Percentiles rank a stretch among this genome's conserved stretches.
phyloP scores from a whole-genome alignment of 2,797 vertebrate species.

The Sphenodon punctatus region DNA sequence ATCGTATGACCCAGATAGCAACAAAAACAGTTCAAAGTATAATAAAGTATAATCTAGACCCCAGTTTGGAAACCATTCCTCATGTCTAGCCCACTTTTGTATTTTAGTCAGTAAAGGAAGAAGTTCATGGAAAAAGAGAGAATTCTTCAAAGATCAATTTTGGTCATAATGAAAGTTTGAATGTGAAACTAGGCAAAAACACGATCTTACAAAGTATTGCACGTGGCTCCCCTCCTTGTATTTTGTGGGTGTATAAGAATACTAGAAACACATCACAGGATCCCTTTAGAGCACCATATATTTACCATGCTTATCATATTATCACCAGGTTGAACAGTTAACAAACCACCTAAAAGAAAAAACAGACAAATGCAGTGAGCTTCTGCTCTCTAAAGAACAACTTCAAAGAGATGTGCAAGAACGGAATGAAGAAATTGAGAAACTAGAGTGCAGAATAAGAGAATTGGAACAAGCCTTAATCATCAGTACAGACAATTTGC shows the following conservation, averaged over 20 bases:
- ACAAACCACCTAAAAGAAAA: conserved; percentile 92
- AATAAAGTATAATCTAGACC: too few relatives aligned
- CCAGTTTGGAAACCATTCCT: too few relatives aligned
- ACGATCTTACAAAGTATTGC: too few relatives aligned
- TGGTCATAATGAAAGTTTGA: too few relatives aligned
- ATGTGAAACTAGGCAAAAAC: too few relatives aligned
- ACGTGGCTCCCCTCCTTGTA: background rate
- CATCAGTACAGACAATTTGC: conserved; percentile 82
- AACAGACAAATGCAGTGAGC: conserved; percentile 95
- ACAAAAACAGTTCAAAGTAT: too few relatives aligned
- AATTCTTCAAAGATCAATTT: too few relatives aligned
- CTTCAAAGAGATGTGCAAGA: conserved; percentile 91
- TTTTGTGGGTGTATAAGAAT: background rate
- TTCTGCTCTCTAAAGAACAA: conserved; percentile 90
- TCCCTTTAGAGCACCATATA: background rate
- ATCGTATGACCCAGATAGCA: too few relatives aligned
- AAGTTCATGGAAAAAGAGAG: too few relatives aligned
- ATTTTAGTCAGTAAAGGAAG: too few relatives aligned
- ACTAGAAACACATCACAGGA: background rate
- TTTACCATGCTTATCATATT: conserved; percentile 9
- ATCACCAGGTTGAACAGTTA: conserved; percentile 89
- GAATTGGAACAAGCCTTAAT: conserved; percentile 94
- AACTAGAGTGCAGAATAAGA: conserved; percentile 87
- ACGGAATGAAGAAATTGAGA: conserved; percentile 93
- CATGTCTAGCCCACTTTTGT: too few relatives aligned